These are phyloP conservation scores for Agrochola macilenta DNA, from an alignment of 2,888 invertebrate species.

Conservation along the genomic window DNA sequence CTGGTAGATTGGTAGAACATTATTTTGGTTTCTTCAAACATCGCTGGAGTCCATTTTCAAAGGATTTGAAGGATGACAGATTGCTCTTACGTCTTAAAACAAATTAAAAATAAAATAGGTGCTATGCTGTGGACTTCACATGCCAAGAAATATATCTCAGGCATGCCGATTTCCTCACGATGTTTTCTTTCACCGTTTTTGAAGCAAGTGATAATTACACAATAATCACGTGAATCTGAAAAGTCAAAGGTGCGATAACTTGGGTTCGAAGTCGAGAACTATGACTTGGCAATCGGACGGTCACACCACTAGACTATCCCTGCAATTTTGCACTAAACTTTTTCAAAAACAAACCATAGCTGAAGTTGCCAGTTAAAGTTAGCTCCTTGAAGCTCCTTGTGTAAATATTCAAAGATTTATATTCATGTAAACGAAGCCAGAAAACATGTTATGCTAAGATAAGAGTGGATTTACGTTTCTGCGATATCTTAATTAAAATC, in stretches of 20 bases:
- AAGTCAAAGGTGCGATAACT: too few relatives aligned
- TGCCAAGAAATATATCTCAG: too few relatives aligned
- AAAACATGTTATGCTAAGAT: slow-evolving; percentile 56
- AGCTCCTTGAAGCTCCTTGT: slow-evolving; percentile 17
- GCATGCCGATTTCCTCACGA: too few relatives aligned
- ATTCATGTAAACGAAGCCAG: slow-evolving; percentile 55
- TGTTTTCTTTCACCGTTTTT: too few relatives aligned
- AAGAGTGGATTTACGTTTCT: slow-evolving; percentile 48
- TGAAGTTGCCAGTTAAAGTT: slow-evolving; percentile 3
- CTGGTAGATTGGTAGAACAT: too few relatives aligned
- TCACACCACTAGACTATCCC: too few relatives aligned
- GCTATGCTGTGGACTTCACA: too few relatives aligned
- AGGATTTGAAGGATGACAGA: neutral
- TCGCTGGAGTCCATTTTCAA: neutral
- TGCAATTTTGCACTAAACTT: neutral
- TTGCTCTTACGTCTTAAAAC: neutral
- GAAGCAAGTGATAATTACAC: too few relatives aligned
- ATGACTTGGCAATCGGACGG: too few relatives aligned
- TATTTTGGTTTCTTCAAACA: neutral
- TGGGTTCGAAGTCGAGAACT: too few relatives aligned
- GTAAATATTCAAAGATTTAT: slow-evolving; percentile 37
- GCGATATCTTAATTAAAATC: slow-evolving; percentile 66
- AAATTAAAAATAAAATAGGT: neutral
- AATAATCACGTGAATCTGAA: too few relatives aligned
- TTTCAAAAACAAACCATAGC: neutral